Percentiles rank a stretch among this genome's conserved stretches.
These are phyloP conservation scores for Micoletzkya japonica DNA, from an alignment of 2,888 invertebrate species.

Conservation along the genomic window DNA sequence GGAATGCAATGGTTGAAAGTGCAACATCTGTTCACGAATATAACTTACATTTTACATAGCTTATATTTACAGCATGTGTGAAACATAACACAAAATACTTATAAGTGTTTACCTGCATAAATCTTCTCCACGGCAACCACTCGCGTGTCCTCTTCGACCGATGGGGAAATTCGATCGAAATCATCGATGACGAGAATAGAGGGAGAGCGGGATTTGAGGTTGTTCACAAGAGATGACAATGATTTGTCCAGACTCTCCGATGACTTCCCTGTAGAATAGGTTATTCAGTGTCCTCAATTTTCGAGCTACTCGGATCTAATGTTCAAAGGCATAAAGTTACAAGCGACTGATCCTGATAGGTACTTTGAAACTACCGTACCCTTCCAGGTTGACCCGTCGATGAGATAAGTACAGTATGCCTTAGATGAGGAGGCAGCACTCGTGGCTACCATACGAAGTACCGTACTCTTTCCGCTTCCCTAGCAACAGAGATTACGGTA, in stretches of 20 bases:
- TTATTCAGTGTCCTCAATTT: background rate
- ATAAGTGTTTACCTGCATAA: constrained; percentile 14
- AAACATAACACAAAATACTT: too few relatives aligned
- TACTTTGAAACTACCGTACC: constrained; percentile 21
- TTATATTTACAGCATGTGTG: too few relatives aligned
- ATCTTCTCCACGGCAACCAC: constrained; percentile 17
- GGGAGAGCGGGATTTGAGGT: constrained; percentile 2
- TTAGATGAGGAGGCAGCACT: constrained; percentile 6
- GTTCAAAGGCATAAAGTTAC: background rate
- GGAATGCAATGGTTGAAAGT: too few relatives aligned
- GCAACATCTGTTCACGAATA: too few relatives aligned
- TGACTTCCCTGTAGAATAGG: constrained; percentile 36
- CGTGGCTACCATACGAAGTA: constrained; percentile 4
- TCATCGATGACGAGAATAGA: constrained; percentile 25
- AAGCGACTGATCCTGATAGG: too few relatives aligned
- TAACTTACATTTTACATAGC: too few relatives aligned
- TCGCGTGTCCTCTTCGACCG: constrained; percentile 24
- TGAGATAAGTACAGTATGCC: constrained; percentile 13
- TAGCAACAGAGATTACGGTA: background rate
- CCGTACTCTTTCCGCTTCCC: constrained; percentile 15
- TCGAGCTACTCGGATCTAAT: too few relatives aligned
- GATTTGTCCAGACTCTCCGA: constrained; percentile 46
- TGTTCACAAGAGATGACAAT: constrained; percentile 1
- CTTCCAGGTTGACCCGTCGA: constrained; percentile 17
- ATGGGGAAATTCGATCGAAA: constrained; percentile 16